Evolutionary conservation across 2,888 invertebrate genomes (phyloP), one percentile per base, ranked within the genome.

Genomic region (Andrena praecox): DNA sequence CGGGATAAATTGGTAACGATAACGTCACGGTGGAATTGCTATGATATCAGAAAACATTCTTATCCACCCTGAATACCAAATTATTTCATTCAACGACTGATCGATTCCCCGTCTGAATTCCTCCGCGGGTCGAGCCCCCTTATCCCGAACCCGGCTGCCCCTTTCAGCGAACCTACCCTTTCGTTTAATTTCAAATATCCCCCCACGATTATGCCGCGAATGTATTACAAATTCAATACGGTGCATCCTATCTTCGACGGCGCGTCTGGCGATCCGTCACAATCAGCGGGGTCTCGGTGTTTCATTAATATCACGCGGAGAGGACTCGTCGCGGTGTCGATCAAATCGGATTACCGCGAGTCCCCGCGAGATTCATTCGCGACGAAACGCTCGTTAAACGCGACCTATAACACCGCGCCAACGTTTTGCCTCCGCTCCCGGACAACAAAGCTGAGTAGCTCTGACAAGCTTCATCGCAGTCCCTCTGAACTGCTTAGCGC

Each of bases 11-110:
- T 56, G 56, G 31, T 24, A 35, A 69, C 54, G 68, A 68, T 68
- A 56, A 69, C 54, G 54, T 68, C 67, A 69, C 68, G 68, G 33
- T 35, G 68, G 68, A 54, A 68, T 68, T 33, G 68, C 54, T 68
- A 16, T 54, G 35, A 68, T 69, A 69, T 69, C 68, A 69, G 54
- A 54, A 69, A 69, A 56, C 54, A 69, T 69, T 69, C 56, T 69
- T 69, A 69, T 56, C 56, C 54, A 31, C 56, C 54, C 16, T 56
- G 68, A 56, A 69, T 69, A 56, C 68, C 20, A 69, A 69, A 69
- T 69, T 35, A 69, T 56, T 69, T 69, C 35, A 69, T 69, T 69
- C 54, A 27, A 35, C 35, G 8, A 27, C 16, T 69, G 68, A 69
- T 69, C 68, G 35, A 69, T 69, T 42, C 54, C 24, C 5, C 7